phyloP scores from a whole-genome alignment of 2,888 invertebrate genomes.

The Zhengitettix transpicula region DNA sequence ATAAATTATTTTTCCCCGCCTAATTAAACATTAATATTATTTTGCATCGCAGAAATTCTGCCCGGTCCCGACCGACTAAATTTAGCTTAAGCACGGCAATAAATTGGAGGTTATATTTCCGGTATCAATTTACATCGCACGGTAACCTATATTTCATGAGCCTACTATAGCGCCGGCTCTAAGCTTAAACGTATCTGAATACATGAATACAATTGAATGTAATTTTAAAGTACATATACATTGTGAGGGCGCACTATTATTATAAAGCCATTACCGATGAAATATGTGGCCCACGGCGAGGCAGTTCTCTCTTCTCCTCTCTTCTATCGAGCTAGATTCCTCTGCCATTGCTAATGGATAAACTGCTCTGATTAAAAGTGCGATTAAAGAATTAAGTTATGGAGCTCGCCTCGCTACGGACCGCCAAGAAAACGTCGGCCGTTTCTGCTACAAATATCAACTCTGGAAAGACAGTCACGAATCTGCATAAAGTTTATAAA shows the following conservation, averaged over 20 bases:
- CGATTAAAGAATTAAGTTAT: slow-evolving; percentile 11
- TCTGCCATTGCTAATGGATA: slow-evolving; percentile 4
- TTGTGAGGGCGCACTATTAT: background rate
- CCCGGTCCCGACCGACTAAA: too few relatives aligned
- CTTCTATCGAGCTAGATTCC: background rate
- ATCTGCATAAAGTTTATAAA: too few relatives aligned
- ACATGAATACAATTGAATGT: background rate
- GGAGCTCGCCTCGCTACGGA: background rate
- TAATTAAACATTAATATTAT: too few relatives aligned
- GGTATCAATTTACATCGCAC: background rate
- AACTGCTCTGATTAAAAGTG: slow-evolving; percentile 6
- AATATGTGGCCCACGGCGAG: background rate
- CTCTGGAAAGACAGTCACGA: too few relatives aligned
- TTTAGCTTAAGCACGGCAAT: too few relatives aligned
- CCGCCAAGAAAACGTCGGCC: background rate
- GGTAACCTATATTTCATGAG: background rate
- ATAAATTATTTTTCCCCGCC: too few relatives aligned
- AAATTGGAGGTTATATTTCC: background rate
- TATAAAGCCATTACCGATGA: background rate
- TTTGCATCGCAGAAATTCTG: too few relatives aligned
- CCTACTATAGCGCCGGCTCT: background rate
- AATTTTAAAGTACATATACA: background rate
- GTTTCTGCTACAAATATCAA: too few relatives aligned
- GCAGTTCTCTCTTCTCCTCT: background rate
- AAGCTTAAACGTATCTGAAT: background rate